Base-by-base conservation (phyloP, 2,888 invertebrate species). In the Caenorhabditis sinica region DNA sequence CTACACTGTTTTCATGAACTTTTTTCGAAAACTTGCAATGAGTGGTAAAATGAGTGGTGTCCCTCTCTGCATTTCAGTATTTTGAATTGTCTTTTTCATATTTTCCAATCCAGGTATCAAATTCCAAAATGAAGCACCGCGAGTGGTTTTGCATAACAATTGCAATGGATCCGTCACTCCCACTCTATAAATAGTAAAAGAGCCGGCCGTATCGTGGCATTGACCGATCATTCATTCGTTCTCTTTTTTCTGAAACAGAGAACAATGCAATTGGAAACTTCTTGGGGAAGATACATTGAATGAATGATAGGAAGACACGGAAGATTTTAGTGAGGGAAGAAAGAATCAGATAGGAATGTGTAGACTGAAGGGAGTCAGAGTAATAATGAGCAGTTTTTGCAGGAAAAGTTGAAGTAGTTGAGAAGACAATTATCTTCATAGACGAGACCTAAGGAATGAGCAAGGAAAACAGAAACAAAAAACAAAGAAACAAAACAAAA, bases 61-160 rank as follows among this genome's bases (percentile, higher is more conserved):
- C 36, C 36, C n/a, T 11, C 9, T 45, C 30, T 60, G 61, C 56
- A 40, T 28, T 56, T 58, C 30, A 33, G 0, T 36, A n/a, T 36
- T 33, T 36, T 23, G 30, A 33, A 33, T 33, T 23, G 23, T 53
- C 20, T 36, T 69, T 25, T 69, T 30, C 53, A 53, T 68, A 69
- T 69, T 69, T 69, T 43, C 53, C 28, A 49, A 23, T 40, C 40
- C 58, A 60, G 76, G 76, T 76, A 76, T 76, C 76, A 49, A 68
- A 76, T 76, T 76, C 76, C 76, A 75, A 75, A 74, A 56, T 56
- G 45, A 43, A 53, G 53, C 66, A n/a, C 25, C 45, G 49, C 68
- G 20, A 13, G 15, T 8, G 53, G 68, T 23, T 76, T 76, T 76
- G 76, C 68, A 76, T 76, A 68, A 68, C 76, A 76, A 76, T 68